Base-by-base conservation (phyloP, 2,113 vertebrate genomes). In the Ranitomeya imitator region DNA sequence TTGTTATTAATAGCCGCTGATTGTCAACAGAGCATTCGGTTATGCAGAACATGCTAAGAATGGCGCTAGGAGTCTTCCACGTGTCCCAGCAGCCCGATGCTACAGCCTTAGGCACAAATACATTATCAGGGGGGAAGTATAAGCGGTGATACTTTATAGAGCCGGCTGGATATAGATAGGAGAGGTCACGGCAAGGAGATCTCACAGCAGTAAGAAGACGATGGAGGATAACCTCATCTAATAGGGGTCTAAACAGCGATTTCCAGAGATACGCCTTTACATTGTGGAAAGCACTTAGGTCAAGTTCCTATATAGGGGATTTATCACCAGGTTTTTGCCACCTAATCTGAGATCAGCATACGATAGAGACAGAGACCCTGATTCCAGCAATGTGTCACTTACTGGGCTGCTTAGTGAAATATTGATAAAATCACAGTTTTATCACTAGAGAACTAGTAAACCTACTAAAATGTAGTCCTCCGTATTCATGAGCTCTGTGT, bases 21-120 rank as follows among this genome's bases (percentile, higher is more conserved):
- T 85, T 73, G 67, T 59, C 83, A 85, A 23, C 54, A 85, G 80
- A 84, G 18, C 65, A 69, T 84, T 84, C 69, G 63, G 73, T 67
- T 18, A 10, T 59, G 83, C 52, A 73, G 71, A 85, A 57, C 83
- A 85, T 57, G 67, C 23, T 85, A 57, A 63, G 67, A 57, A 74
- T 73, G 65, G 83, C 52, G 0, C 31, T 21, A 9, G 3, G 65
- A n/a, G 26, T 73, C 26, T 85, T 85, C 52, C 67, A 73, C 19
- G 4, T 26, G 67, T 54, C 63, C n/a, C 45, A 45, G 45, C 61
- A 67, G 54, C 69, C 59, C 26, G 63, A 61, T 83, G 61, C 61
- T 69, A 26, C 23, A 59, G 21, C 21, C 52, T 54, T 51, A 67
- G 37, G 45, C 26, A 83, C 37, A 61, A 52, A 54, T 67, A 14